These are phyloP conservation scores for Elephas maximus DNA, from an alignment of 2,113 vertebrate genomes.

Conservation along the genomic window DNA sequence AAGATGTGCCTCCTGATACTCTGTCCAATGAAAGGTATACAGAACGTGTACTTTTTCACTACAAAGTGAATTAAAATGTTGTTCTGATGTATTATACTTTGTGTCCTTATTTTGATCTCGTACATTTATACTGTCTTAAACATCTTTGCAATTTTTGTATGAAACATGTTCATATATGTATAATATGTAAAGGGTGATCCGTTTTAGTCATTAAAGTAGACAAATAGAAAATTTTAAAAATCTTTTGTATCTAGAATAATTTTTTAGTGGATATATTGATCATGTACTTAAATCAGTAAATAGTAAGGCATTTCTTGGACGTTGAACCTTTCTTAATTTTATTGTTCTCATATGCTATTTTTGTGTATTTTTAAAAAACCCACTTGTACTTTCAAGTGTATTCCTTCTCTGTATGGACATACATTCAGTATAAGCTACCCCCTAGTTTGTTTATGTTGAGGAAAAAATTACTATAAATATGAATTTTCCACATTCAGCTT, in stretches of 20 bases:
- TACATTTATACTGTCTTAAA: constrained; percentile 40
- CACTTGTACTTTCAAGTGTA: constrained; percentile 29
- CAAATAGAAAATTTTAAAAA: background rate
- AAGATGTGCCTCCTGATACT: constrained; percentile 83
- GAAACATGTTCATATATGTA: background rate
- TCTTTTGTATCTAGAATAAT: background rate
- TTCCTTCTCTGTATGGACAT: background rate
- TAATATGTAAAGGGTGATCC: constrained; percentile 36
- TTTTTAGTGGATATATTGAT: constrained; percentile 35
- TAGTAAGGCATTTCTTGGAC: constrained; percentile 20
- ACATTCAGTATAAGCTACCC: constrained; percentile 20
- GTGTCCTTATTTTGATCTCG: constrained; percentile 33
- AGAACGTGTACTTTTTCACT: constrained; percentile 43
- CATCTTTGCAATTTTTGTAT: background rate
- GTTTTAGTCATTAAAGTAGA: constrained; percentile 34
- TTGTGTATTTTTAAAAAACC: constrained; percentile 31
- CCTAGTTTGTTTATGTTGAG: constrained; percentile 35
- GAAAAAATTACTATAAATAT: constrained; percentile 5
- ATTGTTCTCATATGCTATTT: constrained; percentile 28
- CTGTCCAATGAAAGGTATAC: constrained; percentile 93
- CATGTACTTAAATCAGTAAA: constrained; percentile 22
- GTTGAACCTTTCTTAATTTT: constrained; percentile 59
- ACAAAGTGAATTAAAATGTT: constrained; percentile 56
- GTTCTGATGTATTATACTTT: constrained; percentile 11
- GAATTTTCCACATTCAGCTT: background rate